A percentile compares a stretch with the other conserved stretches of the same genome.
phyloP scores from a whole-genome alignment of 2,113 vertebrate species.

The Plotosus lineatus region DNA sequence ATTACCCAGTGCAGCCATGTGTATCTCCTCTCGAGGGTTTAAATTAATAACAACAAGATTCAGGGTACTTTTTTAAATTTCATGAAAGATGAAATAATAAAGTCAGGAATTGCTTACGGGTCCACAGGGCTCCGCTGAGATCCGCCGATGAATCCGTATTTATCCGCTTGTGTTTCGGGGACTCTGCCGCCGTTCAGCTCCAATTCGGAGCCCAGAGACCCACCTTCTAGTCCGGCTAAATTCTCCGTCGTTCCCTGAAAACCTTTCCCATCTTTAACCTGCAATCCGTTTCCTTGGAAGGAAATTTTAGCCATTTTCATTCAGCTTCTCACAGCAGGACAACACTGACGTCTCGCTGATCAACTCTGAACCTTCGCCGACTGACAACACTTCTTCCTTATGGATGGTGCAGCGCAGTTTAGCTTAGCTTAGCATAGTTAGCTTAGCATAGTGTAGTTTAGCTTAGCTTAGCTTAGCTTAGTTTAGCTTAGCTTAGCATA shows the following conservation, averaged over 20 bases:
- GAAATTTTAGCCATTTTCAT: conserved; percentile 64
- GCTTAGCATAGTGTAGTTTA: no score
- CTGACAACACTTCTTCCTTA: background rate
- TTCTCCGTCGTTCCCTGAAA: conserved; percentile 70
- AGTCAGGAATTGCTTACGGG: conserved; percentile 64
- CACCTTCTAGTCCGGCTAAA: conserved; percentile 67
- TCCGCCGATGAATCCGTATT: conserved; percentile 89
- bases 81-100: background rate
- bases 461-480: background rate
- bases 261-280: conserved; percentile 60
- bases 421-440: background rate
- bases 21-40: background rate
- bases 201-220: conserved; percentile 69
- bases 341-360: background rate
- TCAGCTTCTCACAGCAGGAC: background rate
- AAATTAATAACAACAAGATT: no score
- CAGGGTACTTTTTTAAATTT: background rate
- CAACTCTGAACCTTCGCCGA: background rate
- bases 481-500: background rate
- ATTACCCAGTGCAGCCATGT: background rate
- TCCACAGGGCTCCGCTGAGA: conserved; percentile 75
- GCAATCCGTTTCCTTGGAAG: conserved; percentile 68
- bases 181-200: conserved; percentile 79
- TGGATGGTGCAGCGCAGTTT: background rate
- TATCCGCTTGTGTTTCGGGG: conserved; percentile 80